A percentile compares a stretch with the other conserved stretches of the same genome.
These are phyloP conservation scores for Lophochroa leadbeateri DNA, from an alignment of 2,113 vertebrate species.

Conservation along the genomic window DNA sequence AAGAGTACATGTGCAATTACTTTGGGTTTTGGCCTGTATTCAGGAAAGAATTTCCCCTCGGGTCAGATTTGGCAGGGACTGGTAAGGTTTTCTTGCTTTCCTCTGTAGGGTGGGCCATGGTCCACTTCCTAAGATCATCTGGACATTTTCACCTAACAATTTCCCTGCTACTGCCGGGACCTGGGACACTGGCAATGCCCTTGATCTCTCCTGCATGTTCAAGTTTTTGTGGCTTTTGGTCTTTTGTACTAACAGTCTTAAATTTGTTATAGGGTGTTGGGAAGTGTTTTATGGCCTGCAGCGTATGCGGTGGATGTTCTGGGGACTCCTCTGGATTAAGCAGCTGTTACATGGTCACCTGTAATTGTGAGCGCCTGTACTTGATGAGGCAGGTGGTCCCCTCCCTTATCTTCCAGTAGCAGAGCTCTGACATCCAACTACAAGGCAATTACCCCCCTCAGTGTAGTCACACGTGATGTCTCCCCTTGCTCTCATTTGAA, in stretches of 20 bases:
- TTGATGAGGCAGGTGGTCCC: not conserved
- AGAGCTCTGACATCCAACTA: not conserved
- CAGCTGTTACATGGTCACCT: constrained; percentile 44
- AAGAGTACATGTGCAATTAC: constrained; percentile 69
- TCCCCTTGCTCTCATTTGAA: not conserved
- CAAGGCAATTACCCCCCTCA: not conserved
- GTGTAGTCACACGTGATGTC: not conserved
- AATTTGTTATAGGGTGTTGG: constrained; percentile 70
- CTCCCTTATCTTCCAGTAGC: not conserved
- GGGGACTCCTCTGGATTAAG: constrained; percentile 27
- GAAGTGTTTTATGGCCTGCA: constrained; percentile 64
- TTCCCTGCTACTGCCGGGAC: constrained; percentile 60
- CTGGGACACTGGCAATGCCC: constrained; percentile 61
- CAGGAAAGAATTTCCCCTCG: constrained; percentile 64
- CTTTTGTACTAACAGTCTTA: constrained; percentile 64
- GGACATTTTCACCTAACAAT: constrained; percentile 70
- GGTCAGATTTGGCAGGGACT: constrained; percentile 65
- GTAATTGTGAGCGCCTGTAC: not conserved
- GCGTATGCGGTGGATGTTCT: constrained; percentile 23
- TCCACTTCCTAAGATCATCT: constrained; percentile 66
- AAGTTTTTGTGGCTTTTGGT: constrained; percentile 52
- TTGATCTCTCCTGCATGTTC: constrained; percentile 52
- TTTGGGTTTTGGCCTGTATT: constrained; percentile 58
- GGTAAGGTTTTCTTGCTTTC: constrained; percentile 57
- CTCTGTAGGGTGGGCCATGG: constrained; percentile 63